These are phyloP conservation scores for Anolis sagrei DNA, from an alignment of 2,113 vertebrate species.

Conservation along the genomic window DNA sequence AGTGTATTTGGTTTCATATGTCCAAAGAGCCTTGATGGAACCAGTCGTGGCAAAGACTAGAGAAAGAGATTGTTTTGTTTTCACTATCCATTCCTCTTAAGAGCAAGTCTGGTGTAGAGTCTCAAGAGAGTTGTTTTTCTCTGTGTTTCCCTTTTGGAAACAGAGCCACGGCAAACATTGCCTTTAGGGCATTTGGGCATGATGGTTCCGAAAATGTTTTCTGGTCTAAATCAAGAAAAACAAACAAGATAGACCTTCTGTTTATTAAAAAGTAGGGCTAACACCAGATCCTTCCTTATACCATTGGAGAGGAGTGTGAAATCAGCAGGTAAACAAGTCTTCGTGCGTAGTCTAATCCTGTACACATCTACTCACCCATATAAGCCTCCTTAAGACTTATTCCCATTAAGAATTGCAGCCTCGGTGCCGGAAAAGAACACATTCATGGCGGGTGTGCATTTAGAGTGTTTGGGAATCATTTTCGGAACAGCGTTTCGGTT, in stretches of 20 bases:
- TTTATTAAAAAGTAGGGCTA: too few species aligned
- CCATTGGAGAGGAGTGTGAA: background rate
- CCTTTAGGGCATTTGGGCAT: too few species aligned
- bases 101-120: too few species aligned
- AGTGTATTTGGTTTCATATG: too few species aligned
- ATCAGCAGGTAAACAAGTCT: background rate
- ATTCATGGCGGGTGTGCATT: background rate
- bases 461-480: background rate
- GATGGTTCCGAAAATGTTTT: too few species aligned
- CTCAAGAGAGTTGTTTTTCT: background rate
- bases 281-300: background rate
- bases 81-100: too few species aligned
- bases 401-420: background rate
- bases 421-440: background rate
- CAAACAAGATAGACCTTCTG: too few species aligned
- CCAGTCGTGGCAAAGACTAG: background rate
- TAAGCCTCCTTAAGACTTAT: background rate
- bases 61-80: background rate
- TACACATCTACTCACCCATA: background rate
- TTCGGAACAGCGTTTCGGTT: background rate
- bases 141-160: background rate
- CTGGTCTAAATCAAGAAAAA: too few species aligned
- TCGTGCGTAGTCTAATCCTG: background rate
- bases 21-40: too few species aligned
- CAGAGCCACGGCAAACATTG: constrained; percentile 15